These are phyloP conservation scores for Chloromyia formosa DNA, from an alignment of 2,888 invertebrate species.

Conservation along the genomic window DNA sequence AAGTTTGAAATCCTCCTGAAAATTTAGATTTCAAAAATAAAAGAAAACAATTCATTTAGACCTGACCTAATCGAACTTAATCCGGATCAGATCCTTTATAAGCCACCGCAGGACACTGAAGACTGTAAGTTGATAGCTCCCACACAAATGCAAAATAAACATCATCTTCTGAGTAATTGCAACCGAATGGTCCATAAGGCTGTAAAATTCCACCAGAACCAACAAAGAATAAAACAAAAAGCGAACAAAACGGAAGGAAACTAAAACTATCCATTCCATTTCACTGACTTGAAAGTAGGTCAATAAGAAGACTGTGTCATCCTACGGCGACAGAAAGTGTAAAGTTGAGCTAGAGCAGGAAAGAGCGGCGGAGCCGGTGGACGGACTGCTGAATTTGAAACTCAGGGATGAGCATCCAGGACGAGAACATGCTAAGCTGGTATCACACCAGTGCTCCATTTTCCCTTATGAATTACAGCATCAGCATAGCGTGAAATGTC, in stretches of 20 bases:
- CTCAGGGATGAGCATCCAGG: not conserved
- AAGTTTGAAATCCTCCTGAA: too few species aligned
- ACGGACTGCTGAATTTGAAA: not conserved
- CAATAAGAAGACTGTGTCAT: conserved; percentile 10
- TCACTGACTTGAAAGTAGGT: conserved; percentile 17
- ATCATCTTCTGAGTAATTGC: conserved; percentile 21
- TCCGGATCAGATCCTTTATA: not conserved
- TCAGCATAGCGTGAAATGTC: conserved; percentile 36
- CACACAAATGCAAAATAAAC: not conserved
- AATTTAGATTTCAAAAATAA: too few species aligned
- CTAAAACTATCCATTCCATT: conserved; percentile 13
- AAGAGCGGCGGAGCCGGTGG: not conserved
- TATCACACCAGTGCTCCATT: conserved; percentile 19
- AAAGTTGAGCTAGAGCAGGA: not conserved
- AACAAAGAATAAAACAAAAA: not conserved
- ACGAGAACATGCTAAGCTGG: not conserved
- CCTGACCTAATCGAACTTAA: not conserved
- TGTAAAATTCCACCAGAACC: not conserved
- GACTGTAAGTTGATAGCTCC: not conserved
- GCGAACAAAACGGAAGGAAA: not conserved
- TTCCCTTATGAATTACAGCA: conserved; percentile 10
- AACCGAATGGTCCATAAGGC: not conserved
- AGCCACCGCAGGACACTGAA: not conserved
- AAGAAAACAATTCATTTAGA: not conserved
- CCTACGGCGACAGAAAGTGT: not conserved